phyloP scores from a whole-genome alignment of 37 sponge, comb jelly and placozoan species.

The Ianthella basta region DNA sequence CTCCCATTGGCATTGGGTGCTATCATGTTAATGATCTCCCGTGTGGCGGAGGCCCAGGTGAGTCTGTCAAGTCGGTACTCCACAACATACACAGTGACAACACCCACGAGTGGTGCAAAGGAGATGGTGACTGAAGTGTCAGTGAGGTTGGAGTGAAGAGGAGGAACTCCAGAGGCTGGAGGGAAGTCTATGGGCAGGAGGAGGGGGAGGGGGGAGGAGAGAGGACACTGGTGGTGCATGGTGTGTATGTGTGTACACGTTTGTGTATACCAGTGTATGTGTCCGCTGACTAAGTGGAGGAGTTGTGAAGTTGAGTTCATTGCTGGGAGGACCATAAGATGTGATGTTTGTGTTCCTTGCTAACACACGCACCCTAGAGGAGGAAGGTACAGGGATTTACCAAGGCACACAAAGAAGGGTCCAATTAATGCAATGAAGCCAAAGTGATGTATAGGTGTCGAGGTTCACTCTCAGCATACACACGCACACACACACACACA shows the following conservation, averaged over 20 bases:
- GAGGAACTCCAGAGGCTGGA: not conserved
- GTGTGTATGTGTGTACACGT: no score
- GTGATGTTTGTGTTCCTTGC: no score
- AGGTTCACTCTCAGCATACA: no score
- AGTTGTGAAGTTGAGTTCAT: not conserved
- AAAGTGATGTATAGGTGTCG: no score
- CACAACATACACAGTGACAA: not conserved
- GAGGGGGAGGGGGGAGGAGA: not conserved
- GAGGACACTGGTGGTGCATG: no score
- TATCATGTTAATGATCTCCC: not conserved
- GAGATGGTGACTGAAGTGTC: slow-evolving; percentile 14
- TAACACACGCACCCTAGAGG: no score
- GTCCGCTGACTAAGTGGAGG: not conserved
- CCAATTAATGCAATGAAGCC: no score
- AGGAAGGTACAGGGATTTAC: no score
- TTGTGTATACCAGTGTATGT: no score
- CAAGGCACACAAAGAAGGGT: no score
- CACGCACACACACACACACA: no score
- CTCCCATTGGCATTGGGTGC: not conserved
- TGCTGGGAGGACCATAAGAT: no score
- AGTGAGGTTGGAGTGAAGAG: not conserved
- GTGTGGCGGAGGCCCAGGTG: not conserved
- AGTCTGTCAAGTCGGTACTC: not conserved
- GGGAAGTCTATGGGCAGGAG: not conserved
- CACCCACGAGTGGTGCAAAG: not conserved